A percentile compares a stretch with the other conserved stretches of the same genome.
Conservation (phyloP, 2,888 invertebrate genomes). For the Apomyelois bistriatella region DNA sequence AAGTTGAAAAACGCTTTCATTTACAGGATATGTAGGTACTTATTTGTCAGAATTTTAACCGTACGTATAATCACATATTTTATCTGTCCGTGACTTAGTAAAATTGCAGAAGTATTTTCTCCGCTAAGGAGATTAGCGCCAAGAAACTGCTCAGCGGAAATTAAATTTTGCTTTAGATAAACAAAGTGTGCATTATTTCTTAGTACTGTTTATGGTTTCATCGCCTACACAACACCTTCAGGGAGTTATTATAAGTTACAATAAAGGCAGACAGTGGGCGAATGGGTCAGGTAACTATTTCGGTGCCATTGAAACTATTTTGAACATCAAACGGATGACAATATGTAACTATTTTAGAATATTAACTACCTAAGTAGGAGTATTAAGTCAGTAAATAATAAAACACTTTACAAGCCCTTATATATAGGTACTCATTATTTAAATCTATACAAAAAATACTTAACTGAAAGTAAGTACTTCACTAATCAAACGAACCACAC, state of each 20-base stretch:
- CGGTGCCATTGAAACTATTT: not conserved
- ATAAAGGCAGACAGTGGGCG: not conserved
- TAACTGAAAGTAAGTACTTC: too few relatives aligned
- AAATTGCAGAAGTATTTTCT: conserved; percentile 1
- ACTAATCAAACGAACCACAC: too few relatives aligned
- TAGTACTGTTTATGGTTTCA: not conserved
- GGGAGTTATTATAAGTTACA: not conserved
- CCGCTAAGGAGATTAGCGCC: conserved; percentile 6
- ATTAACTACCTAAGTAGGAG: too few relatives aligned
- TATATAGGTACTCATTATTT: too few relatives aligned
- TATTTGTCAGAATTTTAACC: not conserved
- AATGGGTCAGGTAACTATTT: not conserved
- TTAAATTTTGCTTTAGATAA: conserved; percentile 7
- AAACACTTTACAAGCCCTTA: too few relatives aligned
- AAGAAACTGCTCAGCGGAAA: conserved; percentile 7
- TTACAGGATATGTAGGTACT: not conserved
- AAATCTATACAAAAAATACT: too few relatives aligned
- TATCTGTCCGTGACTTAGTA: not conserved
- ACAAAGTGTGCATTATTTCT: conserved; percentile 4
- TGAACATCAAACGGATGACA: not conserved
- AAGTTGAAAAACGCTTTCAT: not conserved
- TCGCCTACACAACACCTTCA: not conserved
- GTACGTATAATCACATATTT: not conserved
- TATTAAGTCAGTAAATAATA: too few relatives aligned
- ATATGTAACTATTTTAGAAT: too few relatives aligned